Evolutionary conservation across 1,140 invertebrate species (phyloP).

Genomic region (Pseudomyrmex cubaensis): DNA sequence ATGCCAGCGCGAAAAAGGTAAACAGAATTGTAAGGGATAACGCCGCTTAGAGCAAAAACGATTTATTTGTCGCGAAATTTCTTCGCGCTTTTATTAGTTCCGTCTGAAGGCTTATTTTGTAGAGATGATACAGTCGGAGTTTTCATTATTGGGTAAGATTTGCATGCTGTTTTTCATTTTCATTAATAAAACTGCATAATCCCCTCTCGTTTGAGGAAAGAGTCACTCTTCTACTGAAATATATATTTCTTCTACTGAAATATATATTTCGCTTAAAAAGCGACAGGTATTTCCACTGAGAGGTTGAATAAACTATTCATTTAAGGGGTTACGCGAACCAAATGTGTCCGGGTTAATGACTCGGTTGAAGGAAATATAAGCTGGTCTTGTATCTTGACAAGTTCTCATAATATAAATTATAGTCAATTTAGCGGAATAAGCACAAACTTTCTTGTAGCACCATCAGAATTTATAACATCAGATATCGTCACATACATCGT

Average conservation of each 20-base stretch:
- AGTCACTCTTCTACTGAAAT: too few relatives aligned
- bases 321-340: constrained; percentile 23
- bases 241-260: not conserved
- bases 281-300: too few relatives aligned
- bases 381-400: constrained; percentile 19
- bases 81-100: constrained; percentile 1
- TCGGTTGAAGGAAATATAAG: constrained; percentile 35
- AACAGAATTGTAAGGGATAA: constrained; percentile 48
- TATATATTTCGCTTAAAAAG: constrained; percentile 9
- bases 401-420: constrained; percentile 18
- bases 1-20: constrained; percentile 44
- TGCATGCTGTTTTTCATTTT: not conserved
- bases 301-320: constrained; percentile 3
- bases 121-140: not conserved
- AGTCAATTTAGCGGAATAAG: constrained; percentile 33
- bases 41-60: constrained; percentile 25
- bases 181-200: too few relatives aligned
- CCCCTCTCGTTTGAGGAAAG: too few relatives aligned
- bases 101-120: not conserved
- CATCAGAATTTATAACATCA: constrained; percentile 21
- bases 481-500: not conserved
- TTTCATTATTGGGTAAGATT: not conserved
- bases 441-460: not conserved
- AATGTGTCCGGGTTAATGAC: constrained; percentile 62
- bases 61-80: constrained; percentile 39